Evolutionary conservation across 1,140 invertebrate species (phyloP), one percentile per base, ranked within the genome.

Genomic region (Popillia japonica): DNA sequence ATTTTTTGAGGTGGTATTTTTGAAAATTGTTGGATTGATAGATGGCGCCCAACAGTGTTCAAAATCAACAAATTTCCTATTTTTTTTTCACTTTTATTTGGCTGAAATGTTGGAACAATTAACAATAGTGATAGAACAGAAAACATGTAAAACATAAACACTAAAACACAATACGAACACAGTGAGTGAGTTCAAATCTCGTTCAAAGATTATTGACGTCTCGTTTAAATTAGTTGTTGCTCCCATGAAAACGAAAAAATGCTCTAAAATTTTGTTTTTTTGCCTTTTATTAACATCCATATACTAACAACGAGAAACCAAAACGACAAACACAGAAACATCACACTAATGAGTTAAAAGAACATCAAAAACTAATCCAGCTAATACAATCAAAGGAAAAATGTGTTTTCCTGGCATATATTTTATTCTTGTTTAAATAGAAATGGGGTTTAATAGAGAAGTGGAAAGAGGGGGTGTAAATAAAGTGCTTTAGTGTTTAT

Each of bases 151-250:
- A 27, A 74, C 72, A 74, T 61, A 74, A 72, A 68, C 72, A 76
- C 55, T 77, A 41, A 78, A 78, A 78, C 79, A 78, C 77, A 11
- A 41, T 74, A 74, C 8, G 22, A 55, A 55, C 14, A 55, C 48
- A 14, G 17, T 55, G 14, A 55, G 27, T 34, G 1, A n/a, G 11
- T 4, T n/a, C 11, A n/a, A 48, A 48, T 48, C 11, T n/a, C 44
- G 44, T 10, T n/a, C n/a, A n/a, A n/a, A n/a, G n/a, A n/a, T n/a
- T n/a, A n/a, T 34, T 34, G 4, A 34, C 27, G 0, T n/a, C 14
- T 17, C 9, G 40, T 23, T 41, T 10, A 74, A 42, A 74, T 14
- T 17, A 85, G 86, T 87, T 87, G 86, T 87, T 87, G 86, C 86
- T 87, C 86, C 85, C 85, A 86, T 84, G 79, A 76, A 4, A 55